These are phyloP conservation scores for Alligator sinensis DNA, from an alignment of 2,113 vertebrate genomes.

Conservation along the genomic window DNA sequence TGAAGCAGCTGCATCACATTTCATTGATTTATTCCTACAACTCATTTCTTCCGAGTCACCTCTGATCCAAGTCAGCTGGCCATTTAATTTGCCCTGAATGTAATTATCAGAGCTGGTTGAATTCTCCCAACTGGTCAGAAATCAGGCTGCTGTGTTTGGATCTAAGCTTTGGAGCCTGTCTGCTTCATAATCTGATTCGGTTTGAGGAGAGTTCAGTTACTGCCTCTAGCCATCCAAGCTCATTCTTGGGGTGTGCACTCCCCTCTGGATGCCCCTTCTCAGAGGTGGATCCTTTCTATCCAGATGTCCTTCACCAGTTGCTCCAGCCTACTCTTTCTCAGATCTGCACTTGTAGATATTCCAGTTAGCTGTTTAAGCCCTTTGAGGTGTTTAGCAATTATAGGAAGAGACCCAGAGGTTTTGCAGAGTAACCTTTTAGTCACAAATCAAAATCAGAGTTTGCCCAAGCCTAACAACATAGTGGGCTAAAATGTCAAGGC, in stretches of 20 bases:
- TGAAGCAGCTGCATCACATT: neutral
- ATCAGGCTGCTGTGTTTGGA: neutral
- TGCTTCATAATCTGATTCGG: neutral
- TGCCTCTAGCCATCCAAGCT: neutral
- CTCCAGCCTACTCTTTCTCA: too few species aligned
- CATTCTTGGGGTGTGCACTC: neutral
- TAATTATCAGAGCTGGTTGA: neutral
- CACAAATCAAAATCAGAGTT: too few species aligned
- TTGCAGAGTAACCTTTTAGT: too few species aligned
- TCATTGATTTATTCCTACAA: neutral
- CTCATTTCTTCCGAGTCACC: neutral
- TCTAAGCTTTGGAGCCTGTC: neutral
- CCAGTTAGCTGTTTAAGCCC: too few species aligned
- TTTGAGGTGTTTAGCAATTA: too few species aligned
- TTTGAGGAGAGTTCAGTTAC: accelerated
- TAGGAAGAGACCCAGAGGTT: too few species aligned
- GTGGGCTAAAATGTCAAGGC: too few species aligned
- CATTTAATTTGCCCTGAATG: neutral
- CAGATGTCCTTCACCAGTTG: too few species aligned
- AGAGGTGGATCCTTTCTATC: too few species aligned
- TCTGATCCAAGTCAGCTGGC: neutral
- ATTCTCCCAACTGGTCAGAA: neutral
- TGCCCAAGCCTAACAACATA: too few species aligned
- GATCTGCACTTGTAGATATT: too few species aligned
- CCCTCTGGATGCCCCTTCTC: neutral